Conservation (phyloP, 2,888 invertebrate genomes). For the Gortyna flavago region DNA sequence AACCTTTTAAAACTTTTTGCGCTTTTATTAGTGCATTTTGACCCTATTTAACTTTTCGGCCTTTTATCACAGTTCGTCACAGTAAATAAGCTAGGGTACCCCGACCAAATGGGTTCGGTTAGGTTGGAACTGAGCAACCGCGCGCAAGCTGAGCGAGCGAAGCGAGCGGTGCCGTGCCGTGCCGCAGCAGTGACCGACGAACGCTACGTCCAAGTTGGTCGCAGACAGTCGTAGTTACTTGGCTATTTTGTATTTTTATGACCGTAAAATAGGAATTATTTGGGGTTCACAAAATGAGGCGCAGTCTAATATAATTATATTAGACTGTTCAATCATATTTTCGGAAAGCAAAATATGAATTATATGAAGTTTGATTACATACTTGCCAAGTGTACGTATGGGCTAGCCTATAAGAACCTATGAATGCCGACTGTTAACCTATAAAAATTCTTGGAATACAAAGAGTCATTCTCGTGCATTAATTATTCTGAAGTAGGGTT, state of each 20-base stretch:
- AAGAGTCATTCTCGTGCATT: slow-evolving; percentile 42
- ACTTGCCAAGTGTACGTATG: not conserved
- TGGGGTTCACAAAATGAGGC: not conserved
- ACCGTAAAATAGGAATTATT: not conserved
- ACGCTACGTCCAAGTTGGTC: too few species aligned
- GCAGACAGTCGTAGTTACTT: too few species aligned
- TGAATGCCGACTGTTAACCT: slow-evolving; percentile 4
- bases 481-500: slow-evolving; percentile 40
- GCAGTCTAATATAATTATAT: too few species aligned
- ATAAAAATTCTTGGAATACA: slow-evolving; percentile 43
- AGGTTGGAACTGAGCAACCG: too few species aligned
- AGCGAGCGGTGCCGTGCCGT: too few species aligned
- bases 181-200: too few species aligned
- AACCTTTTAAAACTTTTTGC: not conserved
- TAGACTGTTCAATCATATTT: too few species aligned
- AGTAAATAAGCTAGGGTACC: not conserved
- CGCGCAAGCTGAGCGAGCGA: too few species aligned
- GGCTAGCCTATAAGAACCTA: not conserved
- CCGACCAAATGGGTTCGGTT: not conserved
- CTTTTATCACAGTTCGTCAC: not conserved
- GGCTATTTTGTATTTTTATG: too few species aligned
- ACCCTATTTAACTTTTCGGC: not conserved
- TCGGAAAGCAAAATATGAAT: not conserved
- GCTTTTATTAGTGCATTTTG: not conserved
- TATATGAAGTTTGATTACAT: not conserved